phyloP scores from a whole-genome alignment of 1,140 invertebrate species.

The Paracyclopina nana region DNA sequence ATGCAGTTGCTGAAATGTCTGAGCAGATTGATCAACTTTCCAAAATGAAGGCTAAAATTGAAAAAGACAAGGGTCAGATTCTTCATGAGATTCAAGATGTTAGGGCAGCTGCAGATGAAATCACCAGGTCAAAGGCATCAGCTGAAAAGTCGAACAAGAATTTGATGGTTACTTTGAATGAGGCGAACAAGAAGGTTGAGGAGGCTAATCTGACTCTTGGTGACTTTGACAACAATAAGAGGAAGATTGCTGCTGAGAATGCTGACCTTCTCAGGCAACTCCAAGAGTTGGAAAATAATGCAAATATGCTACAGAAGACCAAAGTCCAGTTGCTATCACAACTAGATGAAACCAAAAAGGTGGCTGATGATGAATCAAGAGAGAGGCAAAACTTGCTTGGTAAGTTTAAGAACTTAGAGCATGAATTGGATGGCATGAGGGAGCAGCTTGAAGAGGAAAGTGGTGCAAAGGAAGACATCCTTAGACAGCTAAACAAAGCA shows the following conservation, averaged over 20 bases:
- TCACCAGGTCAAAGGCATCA: constrained; percentile 35
- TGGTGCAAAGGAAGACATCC: constrained; percentile 31
- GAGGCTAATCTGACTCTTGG: constrained; percentile 27
- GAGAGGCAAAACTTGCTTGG: constrained; percentile 20
- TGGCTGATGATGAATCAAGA: constrained; percentile 30
- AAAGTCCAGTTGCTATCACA: constrained; percentile 31
- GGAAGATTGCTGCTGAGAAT: constrained; percentile 30
- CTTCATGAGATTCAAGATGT: constrained; percentile 29
- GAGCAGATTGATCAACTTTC: constrained; percentile 98
- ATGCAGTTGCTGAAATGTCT: constrained; percentile 90
- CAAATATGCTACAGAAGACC: constrained; percentile 31
- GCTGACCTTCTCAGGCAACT: constrained; percentile 31
- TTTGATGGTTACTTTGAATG: constrained; percentile 32
- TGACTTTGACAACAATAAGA: constrained; percentile 30
- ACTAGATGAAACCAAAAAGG: constrained; percentile 37
- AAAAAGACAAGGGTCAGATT: constrained; percentile 35
- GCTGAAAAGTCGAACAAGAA: constrained; percentile 27
- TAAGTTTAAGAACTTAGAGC: constrained; percentile 29
- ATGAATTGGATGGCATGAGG: constrained; percentile 31
- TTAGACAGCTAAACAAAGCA: constrained; percentile 36
- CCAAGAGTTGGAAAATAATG: constrained; percentile 35
- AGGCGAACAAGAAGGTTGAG: constrained; percentile 34
- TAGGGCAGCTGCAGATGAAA: constrained; percentile 29
- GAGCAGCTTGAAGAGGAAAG: constrained; percentile 34
- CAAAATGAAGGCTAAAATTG: constrained; percentile 69